phyloP scores from a whole-genome alignment of 1,140 invertebrate genomes.

The Leptestheria dahalacensis region DNA sequence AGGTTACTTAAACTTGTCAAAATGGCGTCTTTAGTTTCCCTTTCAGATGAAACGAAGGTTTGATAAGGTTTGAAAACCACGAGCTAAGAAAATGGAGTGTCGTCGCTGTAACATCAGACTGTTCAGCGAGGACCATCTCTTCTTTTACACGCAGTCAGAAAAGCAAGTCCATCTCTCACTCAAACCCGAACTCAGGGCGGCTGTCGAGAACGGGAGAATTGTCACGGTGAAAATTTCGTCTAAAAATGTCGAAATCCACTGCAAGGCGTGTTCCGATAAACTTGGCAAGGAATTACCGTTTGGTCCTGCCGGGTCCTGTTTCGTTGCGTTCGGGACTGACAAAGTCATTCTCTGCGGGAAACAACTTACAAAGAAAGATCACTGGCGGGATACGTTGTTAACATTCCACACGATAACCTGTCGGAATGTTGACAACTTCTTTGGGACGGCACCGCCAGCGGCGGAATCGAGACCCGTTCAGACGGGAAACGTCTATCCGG shows the following conservation, averaged over 20 bases:
- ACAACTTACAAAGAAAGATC: background rate
- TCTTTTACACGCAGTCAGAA: conserved; percentile 2
- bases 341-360: background rate
- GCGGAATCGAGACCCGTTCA: background rate
- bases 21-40: too few relatives aligned
- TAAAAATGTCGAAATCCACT: background rate
- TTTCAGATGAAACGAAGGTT: too few relatives aligned
- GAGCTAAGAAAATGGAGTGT: conserved; percentile 5
- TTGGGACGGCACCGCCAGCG: background rate
- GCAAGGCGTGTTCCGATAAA: background rate
- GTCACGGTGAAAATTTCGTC: background rate
- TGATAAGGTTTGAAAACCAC: too few relatives aligned
- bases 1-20: too few relatives aligned
- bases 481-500: background rate
- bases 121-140: background rate
- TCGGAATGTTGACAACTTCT: background rate
- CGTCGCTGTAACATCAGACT: background rate
- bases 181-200: background rate
- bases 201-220: background rate
- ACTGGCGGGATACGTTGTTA: background rate
- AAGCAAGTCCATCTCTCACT: conserved; percentile 7
- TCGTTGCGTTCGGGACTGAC: conserved; percentile 2
- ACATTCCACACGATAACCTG: background rate
- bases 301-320: background rate
- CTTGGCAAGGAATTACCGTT: background rate